Evolutionary conservation across 2,888 invertebrate genomes (phyloP).

Genomic region (Mythimna loreyi): DNA sequence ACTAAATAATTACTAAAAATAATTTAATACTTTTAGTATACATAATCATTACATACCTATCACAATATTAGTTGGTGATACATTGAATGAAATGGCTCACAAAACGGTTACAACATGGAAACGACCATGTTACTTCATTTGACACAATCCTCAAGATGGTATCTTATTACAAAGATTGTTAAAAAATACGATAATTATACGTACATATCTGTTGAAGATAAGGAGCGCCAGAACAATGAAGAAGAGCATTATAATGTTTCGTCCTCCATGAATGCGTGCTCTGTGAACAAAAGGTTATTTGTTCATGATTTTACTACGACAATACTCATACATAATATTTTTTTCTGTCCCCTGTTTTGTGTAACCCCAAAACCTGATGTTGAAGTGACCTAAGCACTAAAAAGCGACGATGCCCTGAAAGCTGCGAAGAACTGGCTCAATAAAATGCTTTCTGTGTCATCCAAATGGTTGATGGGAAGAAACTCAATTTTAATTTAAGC

Average conservation of each 20-base stretch:
- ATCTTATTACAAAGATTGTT: neutral
- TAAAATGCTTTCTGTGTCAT: too few species aligned
- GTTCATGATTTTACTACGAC: neutral
- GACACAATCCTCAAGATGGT: neutral
- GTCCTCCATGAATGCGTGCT: slow-evolving; percentile 76
- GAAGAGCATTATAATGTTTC: slow-evolving; percentile 86
- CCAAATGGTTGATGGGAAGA: too few species aligned
- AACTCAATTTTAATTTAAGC: too few species aligned
- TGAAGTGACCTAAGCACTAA: neutral
- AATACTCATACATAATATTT: too few species aligned
- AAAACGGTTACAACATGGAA: too few species aligned
- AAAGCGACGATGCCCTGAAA: neutral
- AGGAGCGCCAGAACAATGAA: slow-evolving; percentile 80
- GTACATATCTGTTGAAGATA: slow-evolving; percentile 88
- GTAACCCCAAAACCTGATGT: neutral
- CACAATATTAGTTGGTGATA: too few species aligned
- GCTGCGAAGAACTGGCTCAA: neutral
- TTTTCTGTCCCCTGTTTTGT: neutral
- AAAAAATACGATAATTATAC: slow-evolving; percentile 64
- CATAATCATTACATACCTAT: too few species aligned
- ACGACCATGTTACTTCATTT: neutral
- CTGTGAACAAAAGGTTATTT: slow-evolving; percentile 71
- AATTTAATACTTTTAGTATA: too few species aligned
- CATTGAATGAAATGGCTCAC: too few species aligned
- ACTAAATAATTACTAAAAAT: too few species aligned